A percentile compares a stretch with the other conserved stretches of the same genome.
These are phyloP conservation scores for Cyprinodon brontotheroides DNA, from an alignment of 2,113 vertebrate genomes.

Conservation along the genomic window DNA sequence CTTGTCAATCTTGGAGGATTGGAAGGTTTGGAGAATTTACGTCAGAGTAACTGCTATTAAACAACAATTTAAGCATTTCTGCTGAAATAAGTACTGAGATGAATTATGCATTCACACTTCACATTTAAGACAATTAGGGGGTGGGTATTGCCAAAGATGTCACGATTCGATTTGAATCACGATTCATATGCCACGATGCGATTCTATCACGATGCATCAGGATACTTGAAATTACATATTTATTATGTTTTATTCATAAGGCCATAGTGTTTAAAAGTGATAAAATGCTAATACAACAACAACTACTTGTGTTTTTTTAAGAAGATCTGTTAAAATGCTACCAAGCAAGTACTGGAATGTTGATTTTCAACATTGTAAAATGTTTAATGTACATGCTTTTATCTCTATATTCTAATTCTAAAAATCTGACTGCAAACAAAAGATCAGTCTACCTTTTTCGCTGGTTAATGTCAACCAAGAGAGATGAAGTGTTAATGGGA, in stretches of 20 bases:
- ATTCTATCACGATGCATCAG: too few relatives aligned
- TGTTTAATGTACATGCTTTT: too few relatives aligned
- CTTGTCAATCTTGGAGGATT: constrained; percentile 20
- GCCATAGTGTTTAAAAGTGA: neutral
- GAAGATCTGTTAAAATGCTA: neutral
- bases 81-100: neutral
- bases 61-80: neutral
- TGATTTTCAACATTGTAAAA: too few relatives aligned
- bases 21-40: constrained; percentile 22
- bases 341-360: neutral
- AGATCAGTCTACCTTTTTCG: too few relatives aligned
- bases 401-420: too few relatives aligned
- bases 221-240: neutral
- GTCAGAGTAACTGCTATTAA: neutral
- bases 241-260: neutral
- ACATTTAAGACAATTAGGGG: neutral
- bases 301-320: too few relatives aligned
- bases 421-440: too few relatives aligned
- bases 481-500: too few relatives aligned
- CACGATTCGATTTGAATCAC: too few relatives aligned
- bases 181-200: too few relatives aligned
- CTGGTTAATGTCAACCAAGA: too few relatives aligned
- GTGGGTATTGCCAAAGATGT: too few relatives aligned
- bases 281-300: neutral
- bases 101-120: neutral